Conservation (phyloP, 1,140 invertebrate species). For the Campodea augens region DNA sequence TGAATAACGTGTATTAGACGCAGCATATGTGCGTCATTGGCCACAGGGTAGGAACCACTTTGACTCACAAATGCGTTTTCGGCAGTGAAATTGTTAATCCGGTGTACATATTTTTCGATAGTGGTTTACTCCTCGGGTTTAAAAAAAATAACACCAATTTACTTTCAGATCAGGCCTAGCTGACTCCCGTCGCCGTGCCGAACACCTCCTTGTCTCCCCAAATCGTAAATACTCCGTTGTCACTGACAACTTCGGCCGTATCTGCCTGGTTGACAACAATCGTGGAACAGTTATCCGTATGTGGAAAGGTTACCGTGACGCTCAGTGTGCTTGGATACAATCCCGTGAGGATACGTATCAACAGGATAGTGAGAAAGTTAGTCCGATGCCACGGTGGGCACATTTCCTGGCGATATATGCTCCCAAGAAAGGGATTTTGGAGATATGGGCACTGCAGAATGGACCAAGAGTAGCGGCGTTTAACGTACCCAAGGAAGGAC, state of each 20-base stretch:
- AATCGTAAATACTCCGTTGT: slow-evolving; percentile 58
- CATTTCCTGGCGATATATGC: slow-evolving; percentile 72
- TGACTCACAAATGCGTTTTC: too few relatives aligned
- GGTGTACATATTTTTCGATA: too few relatives aligned
- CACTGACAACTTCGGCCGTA: slow-evolving; percentile 66
- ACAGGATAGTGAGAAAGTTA: slow-evolving; percentile 22
- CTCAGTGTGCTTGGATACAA: slow-evolving; percentile 77
- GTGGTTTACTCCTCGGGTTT: too few relatives aligned
- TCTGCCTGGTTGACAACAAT: slow-evolving; percentile 62
- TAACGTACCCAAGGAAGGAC: slow-evolving; percentile 60
- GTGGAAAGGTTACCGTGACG: slow-evolving; percentile 89
- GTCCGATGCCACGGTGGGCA: slow-evolving; percentile 29
- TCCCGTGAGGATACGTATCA: slow-evolving; percentile 39
- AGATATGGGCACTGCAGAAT: slow-evolving; percentile 69
- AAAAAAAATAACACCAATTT: too few relatives aligned
- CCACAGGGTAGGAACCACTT: too few relatives aligned
- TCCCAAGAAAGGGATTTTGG: slow-evolving; percentile 58
- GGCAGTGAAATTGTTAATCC: too few relatives aligned
- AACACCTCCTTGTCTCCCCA: slow-evolving; percentile 51
- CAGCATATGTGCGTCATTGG: too few relatives aligned
- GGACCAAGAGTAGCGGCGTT: slow-evolving; percentile 78
- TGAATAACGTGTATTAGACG: too few relatives aligned
- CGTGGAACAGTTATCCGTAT: slow-evolving; percentile 60
- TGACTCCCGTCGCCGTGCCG: slow-evolving; percentile 54
- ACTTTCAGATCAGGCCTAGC: too few relatives aligned